phyloP scores from a whole-genome alignment of 2,797 vertebrate species.

The Leptoclinus maculatus region DNA sequence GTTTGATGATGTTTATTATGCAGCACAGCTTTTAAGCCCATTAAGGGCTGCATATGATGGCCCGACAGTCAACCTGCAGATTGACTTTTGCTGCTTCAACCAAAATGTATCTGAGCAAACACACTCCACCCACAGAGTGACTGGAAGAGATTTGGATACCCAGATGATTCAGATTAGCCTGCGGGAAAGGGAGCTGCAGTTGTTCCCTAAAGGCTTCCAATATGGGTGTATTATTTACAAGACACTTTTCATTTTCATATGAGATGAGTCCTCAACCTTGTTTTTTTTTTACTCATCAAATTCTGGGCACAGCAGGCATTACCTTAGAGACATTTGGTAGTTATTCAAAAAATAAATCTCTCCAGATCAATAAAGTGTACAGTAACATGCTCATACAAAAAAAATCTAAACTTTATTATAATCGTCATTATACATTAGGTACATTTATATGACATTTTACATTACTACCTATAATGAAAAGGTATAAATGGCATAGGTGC shows the following conservation, averaged over 20 bases:
- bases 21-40: slow-evolving; percentile 45
- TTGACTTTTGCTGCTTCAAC: slow-evolving; percentile 48
- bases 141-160: slow-evolving; percentile 5
- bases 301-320: neutral
- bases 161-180: neutral
- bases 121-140: slow-evolving; percentile 13
- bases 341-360: neutral
- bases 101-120: slow-evolving; percentile 23
- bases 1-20: slow-evolving; percentile 31
- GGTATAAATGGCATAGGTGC: neutral
- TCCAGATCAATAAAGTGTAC: neutral
- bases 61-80: slow-evolving; percentile 35
- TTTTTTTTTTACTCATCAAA: neutral
- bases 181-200: neutral
- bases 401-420: neutral
- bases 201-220: slow-evolving; percentile 1
- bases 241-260: neutral
- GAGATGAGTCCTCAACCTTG: neutral
- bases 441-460: too few species aligned
- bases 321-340: neutral
- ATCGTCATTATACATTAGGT: too few species aligned
- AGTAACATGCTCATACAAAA: neutral
- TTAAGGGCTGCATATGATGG: slow-evolving; percentile 50
- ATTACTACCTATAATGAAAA: neutral
- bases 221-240: neutral